A percentile compares a stretch with the other conserved stretches of the same genome.
phyloP scores from a whole-genome alignment of 2,113 vertebrate species.

The Dunckerocampus dactyliophorus region DNA sequence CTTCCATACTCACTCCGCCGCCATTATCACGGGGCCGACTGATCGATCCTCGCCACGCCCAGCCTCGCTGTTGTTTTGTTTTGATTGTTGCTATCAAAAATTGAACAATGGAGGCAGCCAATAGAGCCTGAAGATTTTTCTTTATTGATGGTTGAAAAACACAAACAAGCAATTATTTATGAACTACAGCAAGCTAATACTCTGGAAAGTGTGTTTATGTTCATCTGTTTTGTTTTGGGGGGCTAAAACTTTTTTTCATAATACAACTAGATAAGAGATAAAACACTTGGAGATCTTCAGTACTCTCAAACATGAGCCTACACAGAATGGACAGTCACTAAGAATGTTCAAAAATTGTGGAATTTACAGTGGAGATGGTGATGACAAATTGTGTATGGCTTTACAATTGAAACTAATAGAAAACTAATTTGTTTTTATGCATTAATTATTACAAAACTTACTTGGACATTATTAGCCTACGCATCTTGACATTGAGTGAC shows the following conservation, averaged over 20 bases:
- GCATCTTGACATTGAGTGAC: too few species aligned
- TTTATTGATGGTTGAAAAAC: conserved; percentile 52
- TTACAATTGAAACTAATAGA: too few species aligned
- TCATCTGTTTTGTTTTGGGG: conserved; percentile 25
- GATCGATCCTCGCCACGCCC: conserved; percentile 34
- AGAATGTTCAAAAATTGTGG: not conserved
- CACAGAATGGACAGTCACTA: not conserved
- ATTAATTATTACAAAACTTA: too few species aligned
- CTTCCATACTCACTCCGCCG: conserved; percentile 58
- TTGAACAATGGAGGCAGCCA: conserved; percentile 57
- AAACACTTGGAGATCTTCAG: conserved; percentile 2
- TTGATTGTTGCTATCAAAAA: conserved; percentile 64
- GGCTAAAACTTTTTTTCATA: conserved; percentile 7
- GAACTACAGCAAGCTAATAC: conserved; percentile 35
- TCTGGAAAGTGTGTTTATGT: conserved; percentile 37
- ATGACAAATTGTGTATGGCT: too few species aligned
- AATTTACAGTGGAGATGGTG: not conserved
- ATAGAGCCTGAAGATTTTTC: conserved; percentile 53
- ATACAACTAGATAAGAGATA: not conserved
- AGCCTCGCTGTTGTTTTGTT: conserved; percentile 41
- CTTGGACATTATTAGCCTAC: too few species aligned
- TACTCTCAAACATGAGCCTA: not conserved
- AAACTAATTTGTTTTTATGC: too few species aligned
- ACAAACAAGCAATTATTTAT: conserved; percentile 67
- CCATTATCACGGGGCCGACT: too few species aligned